phyloP scores from a whole-genome alignment of 2,888 invertebrate species.

The Callinectes sapidus region DNA sequence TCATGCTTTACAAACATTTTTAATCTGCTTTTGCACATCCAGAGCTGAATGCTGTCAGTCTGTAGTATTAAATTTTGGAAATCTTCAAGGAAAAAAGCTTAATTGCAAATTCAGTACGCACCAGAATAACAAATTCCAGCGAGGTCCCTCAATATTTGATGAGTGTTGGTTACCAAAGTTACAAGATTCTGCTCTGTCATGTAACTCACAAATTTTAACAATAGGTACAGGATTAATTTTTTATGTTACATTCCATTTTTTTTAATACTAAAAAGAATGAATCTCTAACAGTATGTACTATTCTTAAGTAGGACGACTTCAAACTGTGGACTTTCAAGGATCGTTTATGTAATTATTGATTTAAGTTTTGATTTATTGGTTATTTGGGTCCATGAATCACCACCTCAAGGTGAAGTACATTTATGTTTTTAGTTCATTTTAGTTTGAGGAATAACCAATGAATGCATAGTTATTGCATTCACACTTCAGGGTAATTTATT shows the following conservation, averaged over 20 bases:
- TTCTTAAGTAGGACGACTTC: neutral
- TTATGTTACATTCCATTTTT: neutral
- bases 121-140: neutral
- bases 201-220: neutral
- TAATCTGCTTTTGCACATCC: neutral
- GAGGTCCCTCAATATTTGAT: neutral
- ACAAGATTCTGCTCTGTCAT: neutral
- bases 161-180: neutral
- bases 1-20: neutral
- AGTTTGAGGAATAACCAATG: neutral
- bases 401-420: neutral
- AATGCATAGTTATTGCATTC: slow-evolving; percentile 2
- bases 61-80: neutral
- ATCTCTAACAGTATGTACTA: neutral
- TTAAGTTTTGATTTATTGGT: slow-evolving; percentile 6
- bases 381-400: slow-evolving; percentile 16
- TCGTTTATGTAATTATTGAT: neutral
- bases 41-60: neutral
- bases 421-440: neutral
- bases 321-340: neutral
- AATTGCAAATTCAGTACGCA: neutral
- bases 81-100: neutral
- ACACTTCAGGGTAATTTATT: neutral
- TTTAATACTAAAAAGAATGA: neutral
- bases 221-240: neutral